phyloP scores from a whole-genome alignment of 2,113 vertebrate species.

The Trematocara variabile region DNA sequence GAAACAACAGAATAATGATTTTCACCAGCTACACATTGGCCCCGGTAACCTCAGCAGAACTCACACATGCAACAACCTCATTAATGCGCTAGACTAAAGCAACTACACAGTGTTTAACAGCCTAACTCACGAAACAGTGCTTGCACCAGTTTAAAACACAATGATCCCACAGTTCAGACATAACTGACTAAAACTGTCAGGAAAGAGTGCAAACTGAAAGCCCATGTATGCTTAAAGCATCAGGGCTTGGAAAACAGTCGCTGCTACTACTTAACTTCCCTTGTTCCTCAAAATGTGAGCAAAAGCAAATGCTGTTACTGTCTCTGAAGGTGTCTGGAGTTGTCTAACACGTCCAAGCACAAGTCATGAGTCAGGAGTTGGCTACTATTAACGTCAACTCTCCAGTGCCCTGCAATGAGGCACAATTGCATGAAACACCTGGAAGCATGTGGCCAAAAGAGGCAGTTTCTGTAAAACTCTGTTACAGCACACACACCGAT shows the following conservation, averaged over 20 bases:
- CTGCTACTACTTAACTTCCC: neutral
- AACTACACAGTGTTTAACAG: neutral
- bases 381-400: constrained; percentile 34
- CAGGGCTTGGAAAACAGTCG: neutral
- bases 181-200: neutral
- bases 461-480: neutral
- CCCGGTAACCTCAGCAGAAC: constrained; percentile 10
- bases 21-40: neutral
- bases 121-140: constrained; percentile 31
- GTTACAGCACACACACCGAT: neutral
- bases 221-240: neutral
- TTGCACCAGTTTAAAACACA: neutral
- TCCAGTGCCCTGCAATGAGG: constrained; percentile 42
- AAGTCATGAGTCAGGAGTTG: constrained; percentile 52
- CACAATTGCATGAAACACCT: constrained; percentile 40
- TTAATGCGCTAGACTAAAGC: constrained; percentile 28
- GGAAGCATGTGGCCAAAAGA: constrained; percentile 28
- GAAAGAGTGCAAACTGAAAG: neutral
- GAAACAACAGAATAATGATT: neutral
- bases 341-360: neutral
- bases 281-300: neutral
- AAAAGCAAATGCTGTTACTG: neutral
- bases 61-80: constrained; percentile 39
- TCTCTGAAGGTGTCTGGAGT: neutral
- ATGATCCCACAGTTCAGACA: neutral